A percentile compares a stretch with the other conserved stretches of the same genome.
These are phyloP conservation scores for Eupithecia subumbrata DNA, from an alignment of 2,888 invertebrate species.

Conservation along the genomic window DNA sequence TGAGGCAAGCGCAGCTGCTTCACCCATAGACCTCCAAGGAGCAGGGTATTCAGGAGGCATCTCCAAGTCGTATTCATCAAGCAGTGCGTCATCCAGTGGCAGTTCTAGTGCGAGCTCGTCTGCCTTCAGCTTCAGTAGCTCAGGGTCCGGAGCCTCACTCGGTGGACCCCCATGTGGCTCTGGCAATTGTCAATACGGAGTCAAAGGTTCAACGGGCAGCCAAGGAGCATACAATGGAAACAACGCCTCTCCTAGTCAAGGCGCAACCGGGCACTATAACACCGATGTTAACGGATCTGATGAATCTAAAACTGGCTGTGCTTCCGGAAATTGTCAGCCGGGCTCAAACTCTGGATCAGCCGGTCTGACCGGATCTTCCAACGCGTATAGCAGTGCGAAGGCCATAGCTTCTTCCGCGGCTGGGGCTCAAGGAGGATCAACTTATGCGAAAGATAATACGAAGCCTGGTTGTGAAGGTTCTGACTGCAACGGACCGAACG, in stretches of 20 bases:
- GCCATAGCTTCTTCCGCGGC: conserved; percentile 40
- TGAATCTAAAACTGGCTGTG: conserved; percentile 36
- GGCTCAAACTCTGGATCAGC: conserved; percentile 21
- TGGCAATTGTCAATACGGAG: conserved; percentile 48
- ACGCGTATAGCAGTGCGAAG: conserved; percentile 31
- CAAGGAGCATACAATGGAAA: conserved; percentile 45
- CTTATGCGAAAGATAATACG: conserved; percentile 27
- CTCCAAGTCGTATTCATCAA: conserved; percentile 73
- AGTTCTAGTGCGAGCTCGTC: conserved; percentile 71
- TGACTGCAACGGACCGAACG: conserved; percentile 23
- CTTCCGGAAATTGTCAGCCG: conserved; percentile 34
- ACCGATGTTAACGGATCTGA: conserved; percentile 20
- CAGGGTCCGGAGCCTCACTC: conserved; percentile 49
- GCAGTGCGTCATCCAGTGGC: conserved; percentile 73
- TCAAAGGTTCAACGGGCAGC: conserved; percentile 34
- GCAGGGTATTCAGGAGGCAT: conserved; percentile 75
- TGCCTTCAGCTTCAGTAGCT: conserved; percentile 65
- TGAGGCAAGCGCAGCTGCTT: conserved; percentile 61
- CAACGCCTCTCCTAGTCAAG: conserved; percentile 38
- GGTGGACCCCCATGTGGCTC: conserved; percentile 45
- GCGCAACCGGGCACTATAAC: conserved; percentile 35
- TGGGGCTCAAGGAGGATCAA: conserved; percentile 37
- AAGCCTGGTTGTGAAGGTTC: conserved; percentile 52
- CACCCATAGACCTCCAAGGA: conserved; percentile 58
- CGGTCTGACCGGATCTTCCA: conserved; percentile 24